Percentiles rank a stretch among this genome's conserved stretches.
These are phyloP conservation scores for Sitobion miscanthi DNA, from an alignment of 1,140 invertebrate genomes.

Conservation along the genomic window DNA sequence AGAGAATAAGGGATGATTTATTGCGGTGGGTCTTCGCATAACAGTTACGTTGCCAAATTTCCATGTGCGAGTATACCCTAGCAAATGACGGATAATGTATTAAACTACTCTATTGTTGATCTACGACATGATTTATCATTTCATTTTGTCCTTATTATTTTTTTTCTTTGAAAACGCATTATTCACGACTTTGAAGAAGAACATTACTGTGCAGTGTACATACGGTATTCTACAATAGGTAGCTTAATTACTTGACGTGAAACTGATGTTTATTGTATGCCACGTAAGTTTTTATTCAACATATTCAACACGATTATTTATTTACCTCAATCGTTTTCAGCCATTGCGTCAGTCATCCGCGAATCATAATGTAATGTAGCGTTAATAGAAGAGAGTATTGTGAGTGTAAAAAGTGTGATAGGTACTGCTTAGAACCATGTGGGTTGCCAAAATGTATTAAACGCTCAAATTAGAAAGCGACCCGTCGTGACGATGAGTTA, in stretches of 20 bases:
- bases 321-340: background rate
- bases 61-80: constrained; percentile 1
- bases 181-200: background rate
- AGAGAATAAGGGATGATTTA: constrained; percentile 30
- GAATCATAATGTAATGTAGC: background rate
- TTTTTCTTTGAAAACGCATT: background rate
- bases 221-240: background rate
- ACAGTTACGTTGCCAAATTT: constrained; percentile 26
- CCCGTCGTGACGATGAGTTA: background rate
- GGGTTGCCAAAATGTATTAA: background rate
- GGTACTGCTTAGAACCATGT: background rate
- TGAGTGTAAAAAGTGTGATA: background rate
- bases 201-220: background rate
- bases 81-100: constrained; percentile 39
- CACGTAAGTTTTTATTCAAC: background rate
- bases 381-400: background rate
- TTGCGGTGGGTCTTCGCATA: background rate
- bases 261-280: background rate
- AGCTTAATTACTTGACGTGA: background rate
- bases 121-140: background rate
- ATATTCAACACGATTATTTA: background rate
- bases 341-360: background rate
- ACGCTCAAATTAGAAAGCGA: background rate
- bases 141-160: background rate
- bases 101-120: constrained; percentile 42